These are phyloP conservation scores for Selenia dentaria DNA, from an alignment of 2,888 invertebrate genomes.

Conservation along the genomic window DNA sequence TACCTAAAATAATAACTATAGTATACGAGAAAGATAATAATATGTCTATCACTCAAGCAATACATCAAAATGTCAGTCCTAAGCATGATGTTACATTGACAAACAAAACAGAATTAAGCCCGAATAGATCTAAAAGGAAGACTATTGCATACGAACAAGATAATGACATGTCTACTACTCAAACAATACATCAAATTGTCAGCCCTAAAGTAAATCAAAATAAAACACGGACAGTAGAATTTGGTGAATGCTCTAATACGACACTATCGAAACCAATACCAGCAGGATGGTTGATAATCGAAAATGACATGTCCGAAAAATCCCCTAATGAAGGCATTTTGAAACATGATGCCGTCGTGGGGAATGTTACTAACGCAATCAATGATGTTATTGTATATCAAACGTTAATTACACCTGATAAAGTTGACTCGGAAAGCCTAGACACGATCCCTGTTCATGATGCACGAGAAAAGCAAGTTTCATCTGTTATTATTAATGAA, in stretches of 20 bases:
- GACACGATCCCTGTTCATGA: not conserved
- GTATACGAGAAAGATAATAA: no score
- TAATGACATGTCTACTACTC: not conserved
- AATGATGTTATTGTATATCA: slow-evolving; percentile 39
- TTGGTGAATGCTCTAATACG: not conserved
- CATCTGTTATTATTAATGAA: not conserved
- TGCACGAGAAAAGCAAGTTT: not conserved
- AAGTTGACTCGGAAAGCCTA: slow-evolving; percentile 10
- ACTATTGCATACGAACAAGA: no score
- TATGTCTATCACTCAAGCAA: no score
- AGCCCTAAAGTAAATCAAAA: not conserved
- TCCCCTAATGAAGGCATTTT: not conserved
- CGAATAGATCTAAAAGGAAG: no score
- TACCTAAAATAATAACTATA: no score
- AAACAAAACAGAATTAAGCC: no score
- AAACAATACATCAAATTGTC: not conserved
- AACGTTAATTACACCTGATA: slow-evolving; percentile 21
- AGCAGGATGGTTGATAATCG: not conserved
- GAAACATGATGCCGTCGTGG: not conserved
- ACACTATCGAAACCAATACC: slow-evolving; percentile 16
- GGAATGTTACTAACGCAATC: not conserved
- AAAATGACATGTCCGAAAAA: slow-evolving; percentile 2
- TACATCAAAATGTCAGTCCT: no score
- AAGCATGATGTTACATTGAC: no score
- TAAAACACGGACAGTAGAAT: not conserved